phyloP scores from a whole-genome alignment of 2,797 vertebrate genomes.

The Sciaenops ocellatus region DNA sequence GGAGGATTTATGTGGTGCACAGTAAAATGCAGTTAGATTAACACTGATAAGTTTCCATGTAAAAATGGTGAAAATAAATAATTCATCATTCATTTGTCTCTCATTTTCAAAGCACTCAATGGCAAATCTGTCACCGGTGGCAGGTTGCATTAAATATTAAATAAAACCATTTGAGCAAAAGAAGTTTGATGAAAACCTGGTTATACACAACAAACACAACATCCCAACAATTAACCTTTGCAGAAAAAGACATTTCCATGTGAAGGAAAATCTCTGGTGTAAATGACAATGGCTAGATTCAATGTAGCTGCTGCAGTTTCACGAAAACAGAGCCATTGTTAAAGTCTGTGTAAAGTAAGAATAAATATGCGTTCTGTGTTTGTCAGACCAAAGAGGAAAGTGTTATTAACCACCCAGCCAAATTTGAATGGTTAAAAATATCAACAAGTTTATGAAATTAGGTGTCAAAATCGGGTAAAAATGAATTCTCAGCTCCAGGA shows the following conservation, averaged over 20 bases:
- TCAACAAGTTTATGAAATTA: no score
- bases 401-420: no score
- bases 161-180: background rate
- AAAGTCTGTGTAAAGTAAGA: no score
- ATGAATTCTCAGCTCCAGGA: no score
- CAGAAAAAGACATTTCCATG: background rate
- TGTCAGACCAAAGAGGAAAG: no score
- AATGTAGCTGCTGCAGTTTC: no score
- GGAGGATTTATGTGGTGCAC: background rate
- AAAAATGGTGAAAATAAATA: background rate
- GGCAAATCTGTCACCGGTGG: background rate
- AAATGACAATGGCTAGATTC: background rate
- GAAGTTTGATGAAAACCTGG: background rate
- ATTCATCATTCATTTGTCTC: background rate
- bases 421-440: no score
- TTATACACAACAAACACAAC: background rate
- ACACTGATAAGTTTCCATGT: background rate
- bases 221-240: background rate
- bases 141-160: constrained; percentile 9
- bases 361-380: no score
- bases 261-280: background rate
- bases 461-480: no score
- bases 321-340: background rate
- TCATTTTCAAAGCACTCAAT: background rate
- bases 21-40: background rate